A percentile compares a stretch with the other conserved stretches of the same genome.
phyloP scores from a whole-genome alignment of 1,140 invertebrate species.

The Elymnias hypermnestra region DNA sequence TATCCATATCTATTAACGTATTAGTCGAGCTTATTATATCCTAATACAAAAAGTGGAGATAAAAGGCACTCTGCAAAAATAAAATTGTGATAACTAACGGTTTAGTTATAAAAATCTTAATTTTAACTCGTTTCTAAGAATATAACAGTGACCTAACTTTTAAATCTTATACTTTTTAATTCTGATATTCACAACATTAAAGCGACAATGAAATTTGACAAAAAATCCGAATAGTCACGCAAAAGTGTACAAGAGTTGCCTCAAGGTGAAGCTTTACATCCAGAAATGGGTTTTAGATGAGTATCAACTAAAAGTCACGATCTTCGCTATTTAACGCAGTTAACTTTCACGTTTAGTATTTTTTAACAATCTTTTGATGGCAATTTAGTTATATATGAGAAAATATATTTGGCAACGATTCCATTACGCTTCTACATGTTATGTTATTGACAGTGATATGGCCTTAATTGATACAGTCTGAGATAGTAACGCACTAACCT shows the following conservation, averaged over 20 bases:
- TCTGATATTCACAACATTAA: background rate
- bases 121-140: too few species aligned
- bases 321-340: constrained; percentile 9
- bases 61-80: too few species aligned
- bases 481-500: too few species aligned
- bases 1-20: too few species aligned
- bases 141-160: too few species aligned
- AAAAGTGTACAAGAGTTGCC: constrained; percentile 12
- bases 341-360: constrained; percentile 15
- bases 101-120: too few species aligned
- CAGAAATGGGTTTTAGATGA: constrained; percentile 7
- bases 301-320: constrained; percentile 16
- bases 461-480: background rate
- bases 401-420: background rate
- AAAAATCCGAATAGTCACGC: constrained; percentile 10
- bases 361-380: constrained; percentile 1
- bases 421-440: too few species aligned
- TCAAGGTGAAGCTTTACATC: background rate
- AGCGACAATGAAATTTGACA: background rate
- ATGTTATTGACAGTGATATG: too few species aligned
- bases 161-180: too few species aligned
- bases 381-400: background rate
- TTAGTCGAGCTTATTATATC: too few species aligned
- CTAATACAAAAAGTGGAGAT: too few species aligned
- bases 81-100: too few species aligned